A percentile compares a stretch with the other conserved stretches of the same genome.
Conservation (phyloP, 2,888 invertebrate species). For the Zygaena filipendulae region DNA sequence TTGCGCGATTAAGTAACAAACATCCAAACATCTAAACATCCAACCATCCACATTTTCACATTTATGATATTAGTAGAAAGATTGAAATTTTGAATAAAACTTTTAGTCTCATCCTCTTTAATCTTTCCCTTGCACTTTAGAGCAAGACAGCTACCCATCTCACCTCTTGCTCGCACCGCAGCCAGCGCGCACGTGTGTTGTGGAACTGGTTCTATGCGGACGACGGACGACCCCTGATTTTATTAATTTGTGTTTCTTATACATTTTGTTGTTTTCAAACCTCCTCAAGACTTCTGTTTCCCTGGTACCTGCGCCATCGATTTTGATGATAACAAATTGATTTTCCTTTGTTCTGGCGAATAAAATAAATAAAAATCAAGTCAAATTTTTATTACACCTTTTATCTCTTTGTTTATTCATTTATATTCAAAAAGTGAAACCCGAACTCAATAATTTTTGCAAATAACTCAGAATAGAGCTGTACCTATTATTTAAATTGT, state of each 20-base stretch:
- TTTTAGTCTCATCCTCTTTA: conserved; percentile 42
- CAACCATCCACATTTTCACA: too few relatives aligned
- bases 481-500: too few relatives aligned
- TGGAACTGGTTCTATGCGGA: conserved; percentile 57
- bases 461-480: too few relatives aligned
- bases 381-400: conserved; percentile 13
- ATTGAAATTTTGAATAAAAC: too few relatives aligned
- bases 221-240: conserved; percentile 52
- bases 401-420: conserved; percentile 1
- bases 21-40: too few relatives aligned
- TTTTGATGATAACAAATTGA: conserved; percentile 62
- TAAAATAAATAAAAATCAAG: conserved; percentile 13
- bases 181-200: conserved; percentile 57
- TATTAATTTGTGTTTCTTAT: conserved; percentile 63
- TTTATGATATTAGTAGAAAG: too few relatives aligned
- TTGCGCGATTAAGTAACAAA: too few relatives aligned
- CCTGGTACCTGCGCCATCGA: conserved; percentile 44
- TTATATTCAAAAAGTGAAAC: too few relatives aligned
- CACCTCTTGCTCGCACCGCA: conserved; percentile 32
- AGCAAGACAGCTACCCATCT: conserved; percentile 23
- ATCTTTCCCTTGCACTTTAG: conserved; percentile 31
- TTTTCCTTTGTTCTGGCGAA: conserved; percentile 55
- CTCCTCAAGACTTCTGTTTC: conserved; percentile 35
- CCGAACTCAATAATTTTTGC: too few relatives aligned
- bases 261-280: conserved; percentile 24